Evolutionary conservation across 2,113 vertebrate genomes (phyloP), one percentile per base, ranked within the genome.

Genomic region (Caretta caretta): DNA sequence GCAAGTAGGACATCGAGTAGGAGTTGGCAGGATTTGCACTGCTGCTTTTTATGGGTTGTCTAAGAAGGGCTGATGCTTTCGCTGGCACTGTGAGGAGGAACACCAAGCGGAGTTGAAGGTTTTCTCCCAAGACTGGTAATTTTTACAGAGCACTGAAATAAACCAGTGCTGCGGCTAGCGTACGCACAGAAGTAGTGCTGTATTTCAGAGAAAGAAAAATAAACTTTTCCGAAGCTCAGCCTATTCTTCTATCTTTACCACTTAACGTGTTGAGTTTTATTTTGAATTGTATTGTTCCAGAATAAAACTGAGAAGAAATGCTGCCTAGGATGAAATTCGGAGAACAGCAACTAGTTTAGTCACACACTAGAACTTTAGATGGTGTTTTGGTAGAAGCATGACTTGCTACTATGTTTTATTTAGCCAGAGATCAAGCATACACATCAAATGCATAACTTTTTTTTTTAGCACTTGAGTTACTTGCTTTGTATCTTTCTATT

Each of bases 1-100:
- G 91, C 56, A 96, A 95, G 88, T 90, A 89, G 87, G 88, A 80
- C 93, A 53, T 86, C n/a, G 51, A 0, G 0, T 46, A 65, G 92
- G 88, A 93, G 92, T 89, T 81, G 78, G 91, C 90, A 93, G 90
- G 38, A 19, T 92, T 93, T 84, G 12, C 84, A 5, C 65, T 93
- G 0, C 49, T 93, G 38, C 57, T 95, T 91, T 11, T 0, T 81
- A 48, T 48, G 53, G 75, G 2, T 69, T 78, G n/a, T 91, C 54
- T 93, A 1, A 0, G 83, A 86, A 90, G 72, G 6, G 75, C 16
- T 53, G 75, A 8, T 49, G 50, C 31, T 92, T 13, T 80, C 19
- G 13, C 69, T 4, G 5, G 65, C 49, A 4, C 3, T 3, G 22
- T 38, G 16, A 72, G 56, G 14, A 92, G 48, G 59, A 81, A 51